Evolutionary conservation across 1,140 invertebrate genomes (phyloP), one percentile per base, ranked within the genome.

Genomic region (Paracyclopina nana): DNA sequence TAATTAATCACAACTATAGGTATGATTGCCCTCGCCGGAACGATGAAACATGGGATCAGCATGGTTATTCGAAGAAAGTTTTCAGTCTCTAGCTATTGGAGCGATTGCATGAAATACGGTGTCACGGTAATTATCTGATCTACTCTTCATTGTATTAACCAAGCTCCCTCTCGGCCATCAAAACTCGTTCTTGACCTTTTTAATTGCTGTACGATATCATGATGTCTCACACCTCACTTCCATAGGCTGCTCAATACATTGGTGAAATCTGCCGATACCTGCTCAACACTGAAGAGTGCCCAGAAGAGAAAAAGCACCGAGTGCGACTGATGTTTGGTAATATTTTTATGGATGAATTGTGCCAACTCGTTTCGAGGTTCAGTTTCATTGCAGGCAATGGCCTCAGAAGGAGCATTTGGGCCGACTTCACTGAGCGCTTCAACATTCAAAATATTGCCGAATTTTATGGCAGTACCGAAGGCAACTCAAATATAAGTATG

Each of bases 51-150:
- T 60, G 94, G 91, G 30, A 74, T 75, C 30, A 82, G 82, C 0
- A 72, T 83, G 38, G 84, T 90, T 2, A 77, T 97, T 43, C 70
- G 82, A 27, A 77, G 76, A 58, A 96, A 95, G 66, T 99, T 99
- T 67, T 96, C 90, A 12, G 92, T 90, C 26, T 86, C 84, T 20
- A 74, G 79, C 42, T 98, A 91, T 63, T 97, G 94, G 73, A 70
- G 72, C n/a, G 94, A 98, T 63, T 94, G 91, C 63, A 72, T 78
- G 27, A 85, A 87, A 61, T 88, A 92, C 61, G 77, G 92, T n/a
- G 91, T 85, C 66, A 97, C 92, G 57, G 91, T 96, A 70, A 75
- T 12, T 44, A 55, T 45, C 43, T 46, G n/a, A n/a, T 78, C 22
- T 20, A 30, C 11, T 27, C 4, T 38, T 38, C 8, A 20, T 8